Conservation (phyloP, 2,888 invertebrate species). For the Piscicola geometra region DNA sequence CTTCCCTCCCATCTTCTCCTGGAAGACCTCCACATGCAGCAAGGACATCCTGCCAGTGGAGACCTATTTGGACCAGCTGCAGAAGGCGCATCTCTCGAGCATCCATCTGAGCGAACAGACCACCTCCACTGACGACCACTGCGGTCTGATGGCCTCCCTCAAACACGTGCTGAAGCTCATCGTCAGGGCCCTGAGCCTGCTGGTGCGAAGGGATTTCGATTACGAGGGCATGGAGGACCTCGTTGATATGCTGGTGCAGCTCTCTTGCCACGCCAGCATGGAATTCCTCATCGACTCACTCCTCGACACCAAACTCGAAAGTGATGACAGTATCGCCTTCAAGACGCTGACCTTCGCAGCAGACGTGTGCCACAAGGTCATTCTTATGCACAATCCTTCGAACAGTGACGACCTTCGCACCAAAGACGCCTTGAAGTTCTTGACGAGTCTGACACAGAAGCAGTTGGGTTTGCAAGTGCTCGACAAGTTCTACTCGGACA, state of each 20-base stretch:
- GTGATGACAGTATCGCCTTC: not conserved
- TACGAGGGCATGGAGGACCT: not conserved
- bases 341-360: not conserved
- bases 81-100: constrained; percentile 64
- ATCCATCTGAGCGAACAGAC: constrained; percentile 54
- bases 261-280: constrained; percentile 7
- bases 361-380: constrained; percentile 28
- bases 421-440: constrained; percentile 65
- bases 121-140: not conserved
- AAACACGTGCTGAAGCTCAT: not conserved
- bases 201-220: not conserved
- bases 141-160: not conserved
- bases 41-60: constrained; percentile 77
- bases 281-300: not conserved
- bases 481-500: constrained; percentile 68
- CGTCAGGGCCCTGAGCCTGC: not conserved
- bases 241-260: not conserved
- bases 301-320: not conserved
- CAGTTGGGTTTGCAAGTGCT: constrained; percentile 75
- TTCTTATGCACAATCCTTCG: not conserved
- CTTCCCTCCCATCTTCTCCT: constrained; percentile 11
- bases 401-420: not conserved
- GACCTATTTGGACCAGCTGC: constrained; percentile 72
- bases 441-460: constrained; percentile 79
- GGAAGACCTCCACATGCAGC: constrained; percentile 50